Base-by-base conservation (phyloP, 2,888 invertebrate species). In the Nymphalis urticae region DNA sequence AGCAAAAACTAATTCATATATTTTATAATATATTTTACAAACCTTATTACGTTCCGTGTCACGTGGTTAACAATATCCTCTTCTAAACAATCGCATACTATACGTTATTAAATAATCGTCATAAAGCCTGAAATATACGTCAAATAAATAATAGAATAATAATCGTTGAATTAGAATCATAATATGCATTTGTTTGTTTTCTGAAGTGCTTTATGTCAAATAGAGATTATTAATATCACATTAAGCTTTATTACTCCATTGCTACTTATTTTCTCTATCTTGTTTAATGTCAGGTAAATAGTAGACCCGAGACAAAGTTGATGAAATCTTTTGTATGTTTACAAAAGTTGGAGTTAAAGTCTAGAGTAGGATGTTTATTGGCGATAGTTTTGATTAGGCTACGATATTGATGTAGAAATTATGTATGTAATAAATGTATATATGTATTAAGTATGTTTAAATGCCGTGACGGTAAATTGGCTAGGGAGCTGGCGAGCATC, bases 11-110 rank as follows among this genome's bases (percentile, higher is more conserved):
- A 2, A 21, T 21, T 21, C 21, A 21, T 21, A 21, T 21, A 21
- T n/a, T n/a, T n/a, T n/a, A n/a, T n/a, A 42, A 13, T 2, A 53
- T 61, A 63, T 61, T 68, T 68, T 64, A 68, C 64, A 36, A 68
- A 59, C 13, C 21, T 54, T 19, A 53, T 65, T 60, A 63, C 51
- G 54, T 64, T 42, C 48, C 32, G 53, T 36, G 70, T 70, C 70
- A 70, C 64, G 64, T 67, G 66, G 61, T 62, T 32, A 8, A 32
- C 32, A 27, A 66, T 53, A 60, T 66, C 42, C 13, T 4, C 60
- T 48, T 42, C 48, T 8, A 50, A 36, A 54, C 62, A 21, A 66
- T 66, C 17, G 32, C 54, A 32, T 56, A 32, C 21, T 54, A 54
- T 47, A 42, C 32, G 56, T 16, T 54, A 48, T 48, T 32, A 53